A percentile compares a stretch with the other conserved stretches of the same genome.
Conservation (phyloP, 2,797 vertebrate species). For the Smutsia gigantea region DNA sequence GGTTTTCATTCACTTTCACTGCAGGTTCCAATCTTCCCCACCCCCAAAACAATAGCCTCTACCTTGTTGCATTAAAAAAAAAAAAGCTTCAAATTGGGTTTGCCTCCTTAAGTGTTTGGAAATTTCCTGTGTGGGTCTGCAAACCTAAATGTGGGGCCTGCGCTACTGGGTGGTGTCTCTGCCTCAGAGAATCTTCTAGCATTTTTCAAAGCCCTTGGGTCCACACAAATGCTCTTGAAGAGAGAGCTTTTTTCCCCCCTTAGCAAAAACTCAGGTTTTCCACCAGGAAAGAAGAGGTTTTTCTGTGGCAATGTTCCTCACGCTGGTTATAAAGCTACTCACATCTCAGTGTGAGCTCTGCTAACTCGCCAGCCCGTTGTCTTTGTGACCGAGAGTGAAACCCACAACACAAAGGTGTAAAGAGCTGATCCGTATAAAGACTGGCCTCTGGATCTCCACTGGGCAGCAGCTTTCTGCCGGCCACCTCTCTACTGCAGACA, state of each 20-base stretch:
- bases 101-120: conserved; percentile 59
- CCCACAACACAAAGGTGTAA: conserved; percentile 78
- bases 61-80: conserved; percentile 25
- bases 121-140: conserved; percentile 9
- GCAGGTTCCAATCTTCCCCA: conserved; percentile 62
- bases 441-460: conserved; percentile 59
- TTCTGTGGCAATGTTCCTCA: conserved; percentile 66
- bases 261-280: conserved; percentile 76
- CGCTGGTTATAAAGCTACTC: conserved; percentile 70
- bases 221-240: conserved; percentile 75
- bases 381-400: conserved; percentile 76
- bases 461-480: conserved; percentile 67
- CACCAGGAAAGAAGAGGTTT: conserved; percentile 68
- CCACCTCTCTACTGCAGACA: conserved; percentile 72
- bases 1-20: conserved; percentile 73
- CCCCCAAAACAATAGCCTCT: conserved; percentile 71
- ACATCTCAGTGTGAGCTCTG: conserved; percentile 78
- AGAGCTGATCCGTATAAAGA: conserved; percentile 71
- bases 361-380: conserved; percentile 63
- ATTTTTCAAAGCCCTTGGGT: conserved; percentile 76
- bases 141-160: conserved; percentile 68
- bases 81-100: conserved; percentile 50
- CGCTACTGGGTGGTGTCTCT: conserved; percentile 40
- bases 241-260: conserved; percentile 58
- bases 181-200: conserved; percentile 70